These are phyloP conservation scores for Tursiops truncatus DNA, from an alignment of 2,113 vertebrate genomes.

Conservation along the genomic window DNA sequence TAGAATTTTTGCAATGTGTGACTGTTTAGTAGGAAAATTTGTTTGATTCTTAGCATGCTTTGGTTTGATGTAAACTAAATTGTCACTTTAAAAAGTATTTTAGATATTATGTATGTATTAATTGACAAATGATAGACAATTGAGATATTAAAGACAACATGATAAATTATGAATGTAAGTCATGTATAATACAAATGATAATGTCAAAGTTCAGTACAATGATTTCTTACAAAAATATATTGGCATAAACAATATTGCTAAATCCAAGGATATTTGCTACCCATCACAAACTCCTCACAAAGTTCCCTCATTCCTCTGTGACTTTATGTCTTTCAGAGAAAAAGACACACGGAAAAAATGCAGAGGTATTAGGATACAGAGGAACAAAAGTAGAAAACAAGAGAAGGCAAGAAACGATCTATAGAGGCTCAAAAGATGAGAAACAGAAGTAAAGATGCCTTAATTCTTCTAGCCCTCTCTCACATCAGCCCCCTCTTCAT, in stretches of 20 bases:
- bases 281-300: neutral
- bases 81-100: slow-evolving; percentile 29
- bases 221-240: slow-evolving; percentile 14
- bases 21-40: slow-evolving; percentile 34
- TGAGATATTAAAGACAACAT: slow-evolving; percentile 6
- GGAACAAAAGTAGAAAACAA: neutral
- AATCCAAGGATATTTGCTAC: slow-evolving; percentile 27
- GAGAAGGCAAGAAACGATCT: neutral
- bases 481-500: too few species aligned
- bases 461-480: neutral
- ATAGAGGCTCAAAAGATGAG: neutral
- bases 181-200: neutral
- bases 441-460: neutral
- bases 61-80: slow-evolving; percentile 16
- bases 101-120: neutral
- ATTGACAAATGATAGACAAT: neutral
- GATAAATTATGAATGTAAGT: neutral
- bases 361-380: neutral
- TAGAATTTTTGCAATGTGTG: neutral
- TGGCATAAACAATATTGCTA: neutral
- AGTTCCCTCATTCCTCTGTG: neutral
- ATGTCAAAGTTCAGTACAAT: neutral
- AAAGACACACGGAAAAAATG: neutral
- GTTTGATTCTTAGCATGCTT: slow-evolving; percentile 18
- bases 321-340: slow-evolving; percentile 32